Base-by-base conservation (phyloP, 2,113 vertebrate genomes). In the Gallinago jamesoni region DNA sequence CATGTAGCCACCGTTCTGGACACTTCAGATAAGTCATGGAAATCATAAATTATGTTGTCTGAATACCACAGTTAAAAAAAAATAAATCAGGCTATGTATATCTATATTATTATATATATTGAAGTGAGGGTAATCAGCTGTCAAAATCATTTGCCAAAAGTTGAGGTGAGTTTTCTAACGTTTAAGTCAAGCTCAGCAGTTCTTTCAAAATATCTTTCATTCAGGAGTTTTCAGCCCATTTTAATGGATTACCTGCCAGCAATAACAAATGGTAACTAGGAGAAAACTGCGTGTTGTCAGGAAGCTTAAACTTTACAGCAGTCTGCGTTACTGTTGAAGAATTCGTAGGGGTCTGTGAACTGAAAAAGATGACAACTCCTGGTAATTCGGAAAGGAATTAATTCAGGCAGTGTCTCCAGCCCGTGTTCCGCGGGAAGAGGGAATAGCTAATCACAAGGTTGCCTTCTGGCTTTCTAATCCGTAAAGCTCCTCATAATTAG, bases 391-490 rank as follows among this genome's bases (percentile, higher is more conserved):
- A 87, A 80, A 77, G 45, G 90, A 88, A 88, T 96, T 93, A 86
- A 92, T 92, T 97, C 90, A 92, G 79, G 50, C 75, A 83, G 50
- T 86, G 79, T 92, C 88, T 94, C 25, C 69, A 89, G 67, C 24
- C n/a, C 0, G 0, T 88, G n/a, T 76, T 94, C 90, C 84, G 72
- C 79, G 81, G 79, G 59, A 86, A 95, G 86, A 93, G 79, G 92
- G 96, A 96, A 95, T 90, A 90, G 79, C 70, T 94, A 91, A 95
- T 94, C 95, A 97, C 63, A 90, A 89, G 63, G 72, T 90, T 97
- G 79, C 79, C 94, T 95, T 88, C 94, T 93, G 83, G 85, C 72
- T 94, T 56, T 95, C 72, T 95, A 74, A 89, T 94, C 91, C 87
- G 35, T 67, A 74, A 77, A 91, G 87, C n/a, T 94, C 67, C 62